Evolutionary conservation across 23 tunicate species (phyloP), one percentile per base, ranked within the genome.

Genomic region (Clavelina lepadiformis): DNA sequence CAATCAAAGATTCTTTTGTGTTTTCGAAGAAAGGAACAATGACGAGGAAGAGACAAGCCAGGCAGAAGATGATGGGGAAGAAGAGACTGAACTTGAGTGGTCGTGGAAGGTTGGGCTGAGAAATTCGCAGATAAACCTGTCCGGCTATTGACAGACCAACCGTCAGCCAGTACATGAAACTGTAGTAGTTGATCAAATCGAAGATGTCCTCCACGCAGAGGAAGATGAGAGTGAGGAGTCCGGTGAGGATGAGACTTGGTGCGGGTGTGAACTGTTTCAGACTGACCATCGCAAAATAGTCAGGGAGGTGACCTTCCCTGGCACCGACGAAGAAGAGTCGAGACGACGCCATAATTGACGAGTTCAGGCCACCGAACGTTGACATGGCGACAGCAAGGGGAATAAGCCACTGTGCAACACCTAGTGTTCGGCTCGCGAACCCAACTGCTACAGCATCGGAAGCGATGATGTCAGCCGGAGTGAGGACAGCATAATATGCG

Each of bases 111-210:
- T 91, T 72, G 3, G 98, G 98, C 30, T 71, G 33, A 41, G 56
- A 83, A 32, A 71, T 56, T 38, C 98, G 57, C 34, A 91, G 52
- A 52, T 73, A 77, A 0, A 91, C 67, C 60, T 91, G 98, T 0
- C 98, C 98, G 23, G 61, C 82, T 32, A 91, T 82, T 2, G 98
- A 91, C 15, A 91, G 53, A 11, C 98, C 98, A 64, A 91, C 98
- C 0, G 98, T 78, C 19, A 91, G 79, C 98, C 98, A 91, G 50
- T 91, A 91, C 98, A 82, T 91, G 61, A 91, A 91, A 59, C 98
- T 91, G 74, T 91, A 91, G 61, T 83, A 91, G 61, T 91, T 83
- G 52, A 91, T 83, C 49, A 91, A 72, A 67, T 91, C 92, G 67
- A 83, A 91, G 1, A 91, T 86, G 67, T 91, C 58, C 41, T 65